A percentile compares a stretch with the other conserved stretches of the same genome.
Conservation (phyloP, 2,888 invertebrate genomes). For the Campoplex capitator region DNA sequence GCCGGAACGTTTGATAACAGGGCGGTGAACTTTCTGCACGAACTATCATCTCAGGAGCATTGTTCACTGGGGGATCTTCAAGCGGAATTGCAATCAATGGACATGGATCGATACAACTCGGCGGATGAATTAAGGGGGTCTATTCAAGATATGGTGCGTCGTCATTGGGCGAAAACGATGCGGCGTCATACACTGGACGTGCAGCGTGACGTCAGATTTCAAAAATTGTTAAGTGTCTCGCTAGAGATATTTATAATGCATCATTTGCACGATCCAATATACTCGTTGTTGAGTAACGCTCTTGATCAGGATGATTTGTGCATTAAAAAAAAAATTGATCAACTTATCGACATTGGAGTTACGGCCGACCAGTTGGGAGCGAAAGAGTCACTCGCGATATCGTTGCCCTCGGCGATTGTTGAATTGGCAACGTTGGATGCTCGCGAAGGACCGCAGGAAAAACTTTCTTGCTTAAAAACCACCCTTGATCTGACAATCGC, state of each 20-base stretch:
- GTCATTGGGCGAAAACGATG: constrained; percentile 76
- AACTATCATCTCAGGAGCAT: constrained; percentile 60
- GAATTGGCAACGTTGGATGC: constrained; percentile 84
- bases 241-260: constrained; percentile 78
- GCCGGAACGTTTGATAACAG: constrained; percentile 58
- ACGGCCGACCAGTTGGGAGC: constrained; percentile 84
- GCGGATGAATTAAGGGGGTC: constrained; percentile 71
- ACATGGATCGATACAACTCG: constrained; percentile 66
- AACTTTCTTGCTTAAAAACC: constrained; percentile 84
- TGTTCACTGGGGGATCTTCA: constrained; percentile 62
- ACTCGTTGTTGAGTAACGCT: constrained; percentile 78
- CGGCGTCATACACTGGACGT: constrained; percentile 72
- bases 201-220: constrained; percentile 77
- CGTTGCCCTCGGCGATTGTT: constrained; percentile 85
- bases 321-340: constrained; percentile 81
- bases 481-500: constrained; percentile 85
- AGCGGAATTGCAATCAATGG: constrained; percentile 64
- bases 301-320: constrained; percentile 79
- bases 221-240: constrained; percentile 75
- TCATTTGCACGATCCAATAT: constrained; percentile 81
- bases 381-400: constrained; percentile 82
- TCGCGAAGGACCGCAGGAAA: constrained; percentile 83
- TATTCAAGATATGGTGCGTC: constrained; percentile 73
- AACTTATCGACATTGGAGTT: constrained; percentile 80
- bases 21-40: constrained; percentile 70